Evolutionary conservation across 1,140 invertebrate species (phyloP), one percentile per base, ranked within the genome.

Genomic region (Camponotus pennsylvanicus): DNA sequence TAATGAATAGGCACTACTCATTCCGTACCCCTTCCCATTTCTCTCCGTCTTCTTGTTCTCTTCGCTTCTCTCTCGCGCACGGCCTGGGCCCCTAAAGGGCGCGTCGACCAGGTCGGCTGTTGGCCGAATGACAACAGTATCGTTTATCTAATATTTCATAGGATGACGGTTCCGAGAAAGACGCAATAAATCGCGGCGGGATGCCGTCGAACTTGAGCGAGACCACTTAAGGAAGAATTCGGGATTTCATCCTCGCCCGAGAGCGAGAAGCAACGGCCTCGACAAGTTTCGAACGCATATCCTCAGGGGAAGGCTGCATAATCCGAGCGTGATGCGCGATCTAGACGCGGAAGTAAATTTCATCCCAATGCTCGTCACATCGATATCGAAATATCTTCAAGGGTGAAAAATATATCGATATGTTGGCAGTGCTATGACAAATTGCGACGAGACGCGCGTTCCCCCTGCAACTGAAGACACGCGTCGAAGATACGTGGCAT

Each of bases 1-100:
- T 95, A 95, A 95, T 95, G 94, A 95, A 95, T 95, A 95, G 95
- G 92, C 94, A 94, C 93, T 91, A 91, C 91, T 89, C 89, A 89
- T 91, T 88, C 88, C 90, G 87, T 89, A 89, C 90, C 87, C 85
- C 87, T 82, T 42, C 34, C 37, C 13, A 40, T 82, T 75, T 71
- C 78, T 88, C 64, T 64, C 45, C 13, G 49, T 61, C 87, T 59
- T 0, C 27, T 45, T 3, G 1, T 71, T 5, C 37, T 32, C 27
- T 27, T 1, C 27, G 9, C 34, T 21, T 27, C 34, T 64, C 59
- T 15, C 52, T 45, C 69, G 11, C 66, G 11, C 55, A 32, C 59
- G 32, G 15, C 69, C 32, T 27, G 40, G 11, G 37, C 52, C 59
- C 42, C 69, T 7, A 83, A 75, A 75, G 49, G 32, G 3, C 32